Evolutionary conservation across 1,140 invertebrate species (phyloP).

Genomic region (Neoseiulus cucumeris): DNA sequence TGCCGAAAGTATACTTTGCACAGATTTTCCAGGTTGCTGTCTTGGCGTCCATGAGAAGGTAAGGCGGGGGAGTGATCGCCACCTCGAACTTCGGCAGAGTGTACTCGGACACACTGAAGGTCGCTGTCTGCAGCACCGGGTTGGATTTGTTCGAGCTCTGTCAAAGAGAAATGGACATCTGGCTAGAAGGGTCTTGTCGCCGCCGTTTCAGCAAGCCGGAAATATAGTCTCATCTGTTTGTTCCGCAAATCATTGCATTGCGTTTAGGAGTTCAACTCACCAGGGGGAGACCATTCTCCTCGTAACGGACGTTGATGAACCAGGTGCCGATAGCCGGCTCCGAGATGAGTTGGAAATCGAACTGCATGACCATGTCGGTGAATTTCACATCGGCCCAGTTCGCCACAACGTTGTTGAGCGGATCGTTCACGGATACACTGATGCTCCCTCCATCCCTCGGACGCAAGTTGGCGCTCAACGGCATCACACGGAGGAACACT

Average conservation of each 20-base stretch:
- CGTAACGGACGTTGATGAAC: background rate
- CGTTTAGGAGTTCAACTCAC: too few species aligned
- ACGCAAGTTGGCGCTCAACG: background rate
- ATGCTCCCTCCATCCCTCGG: background rate
- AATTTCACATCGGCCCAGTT: background rate
- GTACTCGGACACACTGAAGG: background rate
- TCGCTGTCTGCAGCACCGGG: constrained; percentile 24
- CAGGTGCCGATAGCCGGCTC: background rate
- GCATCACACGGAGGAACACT: background rate
- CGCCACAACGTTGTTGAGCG: background rate
- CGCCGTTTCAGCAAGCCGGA: too few species aligned
- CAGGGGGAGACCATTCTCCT: background rate
- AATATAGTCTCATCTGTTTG: too few species aligned
- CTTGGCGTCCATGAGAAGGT: constrained; percentile 34
- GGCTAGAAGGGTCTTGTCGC: too few species aligned
- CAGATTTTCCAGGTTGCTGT: constrained; percentile 28
- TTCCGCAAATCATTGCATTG: too few species aligned
- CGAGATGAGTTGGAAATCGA: background rate
- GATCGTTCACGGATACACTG: background rate
- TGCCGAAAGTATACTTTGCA: constrained; percentile 46
- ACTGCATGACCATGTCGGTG: background rate
- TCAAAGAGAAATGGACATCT: too few species aligned
- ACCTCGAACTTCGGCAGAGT: constrained; percentile 18
- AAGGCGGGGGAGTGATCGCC: constrained; percentile 22
- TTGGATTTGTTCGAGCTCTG: constrained; percentile 24